A percentile compares a stretch with the other conserved stretches of the same genome.
phyloP scores from a whole-genome alignment of 2,113 vertebrate genomes.

The Rhombomys opimus region DNA sequence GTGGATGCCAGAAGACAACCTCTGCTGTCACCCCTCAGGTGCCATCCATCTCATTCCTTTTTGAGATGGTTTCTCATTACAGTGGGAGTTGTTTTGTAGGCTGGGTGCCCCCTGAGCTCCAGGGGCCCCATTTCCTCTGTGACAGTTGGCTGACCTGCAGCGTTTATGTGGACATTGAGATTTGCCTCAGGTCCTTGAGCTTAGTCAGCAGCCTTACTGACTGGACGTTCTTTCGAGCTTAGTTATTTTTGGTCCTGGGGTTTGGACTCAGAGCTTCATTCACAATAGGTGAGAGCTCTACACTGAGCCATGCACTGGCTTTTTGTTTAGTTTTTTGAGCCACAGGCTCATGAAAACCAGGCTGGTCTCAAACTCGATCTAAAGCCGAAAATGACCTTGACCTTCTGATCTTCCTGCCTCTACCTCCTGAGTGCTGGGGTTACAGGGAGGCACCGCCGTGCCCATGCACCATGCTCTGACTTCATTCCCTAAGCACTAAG shows the following conservation, averaged over 20 bases:
- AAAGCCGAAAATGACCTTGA: not conserved
- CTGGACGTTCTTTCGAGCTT: not conserved
- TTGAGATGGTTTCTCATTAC: not conserved
- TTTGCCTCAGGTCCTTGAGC: not conserved
- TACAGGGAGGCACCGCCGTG: not conserved
- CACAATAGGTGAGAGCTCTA: not conserved
- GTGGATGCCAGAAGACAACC: not conserved
- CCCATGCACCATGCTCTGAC: not conserved
- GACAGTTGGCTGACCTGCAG: too few species aligned
- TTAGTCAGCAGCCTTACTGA: not conserved
- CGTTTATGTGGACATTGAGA: not conserved
- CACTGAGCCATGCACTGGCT: not conserved
- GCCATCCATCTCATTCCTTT: not conserved
- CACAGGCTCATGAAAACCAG: not conserved
- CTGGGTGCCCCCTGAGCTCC: not conserved
- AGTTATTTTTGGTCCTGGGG: not conserved
- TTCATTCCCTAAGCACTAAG: accelerated
- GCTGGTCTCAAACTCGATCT: not conserved
- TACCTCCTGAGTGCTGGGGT: not conserved
- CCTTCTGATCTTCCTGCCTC: not conserved
- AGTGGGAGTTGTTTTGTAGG: not conserved
- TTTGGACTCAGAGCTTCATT: not conserved
- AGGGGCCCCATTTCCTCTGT: not conserved
- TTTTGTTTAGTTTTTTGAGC: not conserved
- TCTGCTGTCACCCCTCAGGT: not conserved